Evolutionary conservation across 2,888 invertebrate species (phyloP).

Genomic region (Leptothorax acervorum): DNA sequence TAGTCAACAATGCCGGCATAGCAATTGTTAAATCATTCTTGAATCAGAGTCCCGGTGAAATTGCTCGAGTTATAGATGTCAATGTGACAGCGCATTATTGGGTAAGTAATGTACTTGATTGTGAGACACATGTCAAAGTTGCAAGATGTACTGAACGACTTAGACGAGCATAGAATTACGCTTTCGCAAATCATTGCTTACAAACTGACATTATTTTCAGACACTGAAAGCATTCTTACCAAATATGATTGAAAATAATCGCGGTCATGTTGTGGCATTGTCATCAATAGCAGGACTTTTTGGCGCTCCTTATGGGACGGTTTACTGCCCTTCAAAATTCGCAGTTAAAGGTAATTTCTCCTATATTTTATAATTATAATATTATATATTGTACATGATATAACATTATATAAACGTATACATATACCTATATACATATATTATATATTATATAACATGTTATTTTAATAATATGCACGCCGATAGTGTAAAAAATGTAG

Average conservation of each 20-base stretch:
- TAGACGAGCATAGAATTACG: neutral
- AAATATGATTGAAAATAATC: constrained; percentile 19
- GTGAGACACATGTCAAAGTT: too few species aligned
- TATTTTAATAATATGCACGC: neutral
- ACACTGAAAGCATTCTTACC: constrained; percentile 13
- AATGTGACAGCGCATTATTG: constrained; percentile 93
- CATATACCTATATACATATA: too few species aligned
- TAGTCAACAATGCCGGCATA: constrained; percentile 95
- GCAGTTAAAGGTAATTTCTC: neutral
- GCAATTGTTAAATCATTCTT: constrained; percentile 92
- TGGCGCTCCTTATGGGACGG: neutral
- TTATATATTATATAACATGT: too few species aligned
- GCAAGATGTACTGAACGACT: too few species aligned
- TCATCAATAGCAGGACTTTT: neutral
- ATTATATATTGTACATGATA: neutral
- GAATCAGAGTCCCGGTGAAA: constrained; percentile 89
- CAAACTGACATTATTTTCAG: neutral
- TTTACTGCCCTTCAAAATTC: constrained; percentile 2
- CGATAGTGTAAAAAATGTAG: neutral
- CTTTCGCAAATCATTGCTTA: neutral
- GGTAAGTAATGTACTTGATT: constrained; percentile 87
- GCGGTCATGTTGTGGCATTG: neutral
- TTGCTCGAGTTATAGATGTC: constrained; percentile 90
- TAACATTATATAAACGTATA: too few species aligned
- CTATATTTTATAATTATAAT: too few species aligned